Evolutionary conservation across 2,888 invertebrate species (phyloP), one percentile per base, ranked within the genome.

Genomic region (Drosophila anceps): DNA sequence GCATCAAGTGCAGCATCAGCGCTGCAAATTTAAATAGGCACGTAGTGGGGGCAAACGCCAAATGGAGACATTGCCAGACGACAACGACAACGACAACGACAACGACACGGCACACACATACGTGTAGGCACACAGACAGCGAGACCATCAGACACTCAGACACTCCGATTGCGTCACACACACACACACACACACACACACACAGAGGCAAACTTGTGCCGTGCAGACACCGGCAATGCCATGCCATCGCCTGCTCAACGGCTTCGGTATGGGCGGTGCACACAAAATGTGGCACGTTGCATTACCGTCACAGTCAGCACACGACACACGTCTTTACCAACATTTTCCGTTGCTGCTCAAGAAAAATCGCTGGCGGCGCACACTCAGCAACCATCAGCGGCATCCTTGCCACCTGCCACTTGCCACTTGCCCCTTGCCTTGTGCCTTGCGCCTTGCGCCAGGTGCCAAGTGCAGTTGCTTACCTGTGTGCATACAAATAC

Each of bases 1-100:
- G 15, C 43, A 24, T 27, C 50, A 65, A 61, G 57, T 65, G 70
- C 55, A 44, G 59, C 75, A 75, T 54, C 66, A 63, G 58, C 43
- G 57, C 41, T 53, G 50, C 31, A 50, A 33, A 50, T 50, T 50
- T 50, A 50, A 50, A 50, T 50, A 62, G 51, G 70, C 70, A 66
- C 69, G 66, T 69, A 44, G 55, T 18, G 10, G 44, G 44, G 55
- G 37, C 55, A 73, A 66, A 66, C 44, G 72, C 39, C 57, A 64
- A 58, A 72, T 65, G 57, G 73, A 72, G 73, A 71, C 57, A 72
- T 71, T 72, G 66, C 73, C 44, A 71, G 51, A 64, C 63, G 48
- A 55, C 54, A 54, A 41, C 59, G 63, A 35, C 44, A 63, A 18
- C 58, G 61, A 41, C 61, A 41, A 13, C 37, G 12, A 29, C 60